Evolutionary conservation across 2,797 vertebrate species (phyloP), one percentile per base, ranked within the genome.

Genomic region (Esox masquinongy): DNA sequence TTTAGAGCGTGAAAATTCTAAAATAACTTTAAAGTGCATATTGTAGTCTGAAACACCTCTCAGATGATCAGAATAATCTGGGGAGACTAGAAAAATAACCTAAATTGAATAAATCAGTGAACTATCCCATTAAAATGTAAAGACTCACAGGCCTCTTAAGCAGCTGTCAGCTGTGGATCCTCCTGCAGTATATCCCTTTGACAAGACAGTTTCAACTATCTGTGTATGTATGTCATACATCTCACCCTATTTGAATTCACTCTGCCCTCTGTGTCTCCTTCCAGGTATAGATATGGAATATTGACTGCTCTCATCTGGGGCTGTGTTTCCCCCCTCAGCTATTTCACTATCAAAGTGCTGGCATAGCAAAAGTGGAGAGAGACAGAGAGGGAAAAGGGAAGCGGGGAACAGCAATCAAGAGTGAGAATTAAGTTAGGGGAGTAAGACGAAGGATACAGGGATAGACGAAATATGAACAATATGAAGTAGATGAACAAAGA

Each of bases 231-330:
- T 80, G 82, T 90, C 79, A 83, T 85, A 88, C 89, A 88, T 90
- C 84, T 86, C 85, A 82, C 77, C 85, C 80, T 85, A 82, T 89
- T 91, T 89, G 86, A 90, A 92, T 90, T 86, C 88, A 78, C 79
- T 72, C 83, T 90, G 87, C 88, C 92, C 91, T 92, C 86, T 91
- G 83, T 80, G 85, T 91, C 85, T 87, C 89, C 90, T 92, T 92
- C 88, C 88, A 92, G 86, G 88, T 90, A 86, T 82, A 85, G 86
- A 89, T 93, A 92, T 90, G 86, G 93, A 91, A 92, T 93, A 93
- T 92, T 90, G 93, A 93, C 91, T 90, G 88, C 84, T 91, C 85
- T 92, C 86, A 85, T 91, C 80, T 86, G 84, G 81, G 84, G 81
- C 85, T 79, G 76, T 77, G 83, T 81, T 82, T 79, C 84, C 80